Evolutionary conservation across 2,113 vertebrate genomes (phyloP).

Genomic region (Noctilio leporinus): DNA sequence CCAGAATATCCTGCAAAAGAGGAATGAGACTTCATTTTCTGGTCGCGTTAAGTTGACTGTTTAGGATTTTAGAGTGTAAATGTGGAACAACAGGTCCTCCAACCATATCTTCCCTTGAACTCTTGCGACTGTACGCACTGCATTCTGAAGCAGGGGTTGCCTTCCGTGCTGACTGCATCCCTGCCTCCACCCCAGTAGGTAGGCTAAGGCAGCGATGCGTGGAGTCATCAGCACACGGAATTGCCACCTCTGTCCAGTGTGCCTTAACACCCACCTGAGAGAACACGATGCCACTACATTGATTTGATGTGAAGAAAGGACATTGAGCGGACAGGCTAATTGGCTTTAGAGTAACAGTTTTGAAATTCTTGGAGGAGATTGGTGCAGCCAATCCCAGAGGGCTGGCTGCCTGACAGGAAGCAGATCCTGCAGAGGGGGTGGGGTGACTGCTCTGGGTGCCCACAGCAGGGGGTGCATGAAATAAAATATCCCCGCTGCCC

Average conservation of each 20-base stretch:
- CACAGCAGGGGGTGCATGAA: background rate
- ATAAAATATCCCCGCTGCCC: background rate
- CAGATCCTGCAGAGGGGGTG: background rate
- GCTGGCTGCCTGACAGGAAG: background rate
- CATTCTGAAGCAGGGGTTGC: background rate
- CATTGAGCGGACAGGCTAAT: background rate
- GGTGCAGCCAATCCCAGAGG: background rate
- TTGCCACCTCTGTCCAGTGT: no score
- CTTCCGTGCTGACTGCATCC: background rate
- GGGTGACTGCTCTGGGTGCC: background rate
- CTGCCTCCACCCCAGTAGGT: background rate
- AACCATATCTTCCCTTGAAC: background rate
- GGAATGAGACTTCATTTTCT: background rate
- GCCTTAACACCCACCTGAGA: background rate
- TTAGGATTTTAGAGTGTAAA: background rate
- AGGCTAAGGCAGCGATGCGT: background rate
- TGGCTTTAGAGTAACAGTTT: background rate
- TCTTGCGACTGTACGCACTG: background rate
- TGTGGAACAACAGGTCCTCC: background rate
- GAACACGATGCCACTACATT: background rate
- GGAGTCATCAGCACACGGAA: no score
- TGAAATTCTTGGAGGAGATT: background rate
- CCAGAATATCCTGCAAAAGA: background rate
- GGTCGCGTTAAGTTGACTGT: background rate
- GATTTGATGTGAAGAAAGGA: background rate